phyloP scores from a whole-genome alignment of 2,888 invertebrate genomes.

The Polymixis flavicincta region DNA sequence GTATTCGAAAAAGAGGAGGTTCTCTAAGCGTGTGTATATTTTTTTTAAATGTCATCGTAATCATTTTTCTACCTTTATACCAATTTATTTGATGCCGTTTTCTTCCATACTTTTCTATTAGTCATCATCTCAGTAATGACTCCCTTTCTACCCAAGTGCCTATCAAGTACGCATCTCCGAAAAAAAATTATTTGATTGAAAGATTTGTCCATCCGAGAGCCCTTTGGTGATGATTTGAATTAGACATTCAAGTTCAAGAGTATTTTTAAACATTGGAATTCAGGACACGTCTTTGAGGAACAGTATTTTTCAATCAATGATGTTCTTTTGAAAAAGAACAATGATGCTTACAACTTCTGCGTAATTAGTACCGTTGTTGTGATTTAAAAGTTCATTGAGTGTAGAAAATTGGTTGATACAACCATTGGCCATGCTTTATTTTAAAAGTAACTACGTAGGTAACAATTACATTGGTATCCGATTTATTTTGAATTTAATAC shows the following conservation, averaged over 20 bases:
- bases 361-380: constrained; percentile 5
- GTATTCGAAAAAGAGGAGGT: constrained; percentile 26
- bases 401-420: constrained; percentile 3
- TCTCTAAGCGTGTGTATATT: constrained; percentile 29
- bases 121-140: neutral
- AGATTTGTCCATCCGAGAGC: neutral
- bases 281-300: neutral
- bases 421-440: neutral
- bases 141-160: neutral
- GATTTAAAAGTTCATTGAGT: constrained; percentile 10
- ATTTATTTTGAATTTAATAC: neutral
- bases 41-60: neutral
- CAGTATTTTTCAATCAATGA: neutral
- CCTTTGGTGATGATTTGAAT: neutral
- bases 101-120: neutral
- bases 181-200: neutral
- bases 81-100: neutral
- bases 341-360: constrained; percentile 1
- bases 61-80: neutral
- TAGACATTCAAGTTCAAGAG: no score
- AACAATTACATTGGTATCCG: no score
- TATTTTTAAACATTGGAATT: neutral
- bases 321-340: neutral
- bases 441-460: neutral
- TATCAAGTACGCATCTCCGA: neutral